These are phyloP conservation scores for Caenorhabditis virilis DNA, from an alignment of 2,888 invertebrate species.

Conservation along the genomic window DNA sequence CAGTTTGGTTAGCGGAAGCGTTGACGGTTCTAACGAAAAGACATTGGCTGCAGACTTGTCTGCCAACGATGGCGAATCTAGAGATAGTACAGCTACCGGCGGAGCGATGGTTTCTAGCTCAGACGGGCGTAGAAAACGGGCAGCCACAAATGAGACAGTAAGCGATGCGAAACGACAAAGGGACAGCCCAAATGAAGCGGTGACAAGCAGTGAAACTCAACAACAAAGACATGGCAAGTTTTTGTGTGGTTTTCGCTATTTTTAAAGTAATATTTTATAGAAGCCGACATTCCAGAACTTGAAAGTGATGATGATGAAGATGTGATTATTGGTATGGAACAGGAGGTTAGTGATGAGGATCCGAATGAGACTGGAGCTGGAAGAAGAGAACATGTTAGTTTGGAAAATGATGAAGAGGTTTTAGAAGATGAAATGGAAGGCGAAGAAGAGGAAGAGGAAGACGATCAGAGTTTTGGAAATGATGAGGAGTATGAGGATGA, in stretches of 20 bases:
- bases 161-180: conserved; percentile 39
- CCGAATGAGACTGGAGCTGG: conserved; percentile 19
- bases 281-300: conserved; percentile 34
- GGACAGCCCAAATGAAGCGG: conserved; percentile 44
- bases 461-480: conserved; percentile 2
- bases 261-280: too few species aligned
- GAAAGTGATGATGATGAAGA: conserved; percentile 34
- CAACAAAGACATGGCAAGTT: conserved; percentile 12
- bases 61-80: conserved; percentile 38
- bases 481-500: conserved; percentile 21
- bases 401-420: conserved; percentile 39
- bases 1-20: conserved; percentile 36
- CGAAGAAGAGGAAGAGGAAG: conserved; percentile 2
- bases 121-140: conserved; percentile 38
- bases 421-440: conserved; percentile 9
- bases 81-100: conserved; percentile 32
- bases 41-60: conserved; percentile 3
- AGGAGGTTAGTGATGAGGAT: conserved; percentile 42
- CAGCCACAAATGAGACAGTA: conserved; percentile 17
- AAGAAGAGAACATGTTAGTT: too few species aligned
- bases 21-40: conserved; percentile 14
- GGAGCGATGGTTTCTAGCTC: conserved; percentile 51
- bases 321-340: conserved; percentile 25
- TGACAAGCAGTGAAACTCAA: conserved; percentile 43
- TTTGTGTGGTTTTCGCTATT: too few species aligned